phyloP scores from a whole-genome alignment of 2,797 vertebrate genomes.

The Pangasius mekongensis region DNA sequence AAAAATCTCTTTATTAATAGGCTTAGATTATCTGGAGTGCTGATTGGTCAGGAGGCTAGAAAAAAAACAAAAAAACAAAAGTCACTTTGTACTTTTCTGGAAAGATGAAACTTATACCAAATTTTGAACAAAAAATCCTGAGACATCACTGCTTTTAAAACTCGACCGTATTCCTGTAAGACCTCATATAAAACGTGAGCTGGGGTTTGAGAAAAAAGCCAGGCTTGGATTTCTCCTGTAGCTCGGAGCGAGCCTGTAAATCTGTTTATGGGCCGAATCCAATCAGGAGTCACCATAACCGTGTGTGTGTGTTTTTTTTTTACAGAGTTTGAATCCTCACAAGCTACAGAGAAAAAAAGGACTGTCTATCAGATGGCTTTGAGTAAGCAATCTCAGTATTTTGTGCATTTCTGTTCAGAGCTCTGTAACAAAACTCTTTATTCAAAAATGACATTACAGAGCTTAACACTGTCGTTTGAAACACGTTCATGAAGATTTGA shows the following conservation, averaged over 20 bases:
- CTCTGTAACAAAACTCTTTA: not conserved
- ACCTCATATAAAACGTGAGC: not conserved
- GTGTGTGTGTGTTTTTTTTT: constrained; percentile 31
- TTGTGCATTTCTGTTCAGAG: not conserved
- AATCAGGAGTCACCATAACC: not conserved
- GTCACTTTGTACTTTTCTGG: not conserved
- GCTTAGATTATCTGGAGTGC: not conserved
- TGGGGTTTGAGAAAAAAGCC: not conserved
- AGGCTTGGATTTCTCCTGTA: not conserved
- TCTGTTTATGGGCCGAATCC: not conserved
- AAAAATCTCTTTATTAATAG: not conserved
- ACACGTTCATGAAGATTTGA: not conserved
- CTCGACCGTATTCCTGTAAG: not conserved
- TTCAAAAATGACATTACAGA: not conserved
- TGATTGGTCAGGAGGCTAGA: not conserved
- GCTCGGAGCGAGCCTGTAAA: not conserved
- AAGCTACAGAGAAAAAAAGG: constrained; percentile 91
- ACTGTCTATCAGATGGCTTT: constrained; percentile 96
- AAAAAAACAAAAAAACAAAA: not conserved
- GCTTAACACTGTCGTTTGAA: not conserved
- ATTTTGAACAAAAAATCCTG: not conserved
- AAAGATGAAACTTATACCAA: not conserved
- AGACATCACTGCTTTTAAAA: not conserved
- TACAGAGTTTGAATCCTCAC: constrained; percentile 86
- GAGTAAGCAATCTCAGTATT: constrained; percentile 79